Evolutionary conservation across 2,888 invertebrate genomes (phyloP).

Genomic region (Heteromyza rotundicornis): DNA sequence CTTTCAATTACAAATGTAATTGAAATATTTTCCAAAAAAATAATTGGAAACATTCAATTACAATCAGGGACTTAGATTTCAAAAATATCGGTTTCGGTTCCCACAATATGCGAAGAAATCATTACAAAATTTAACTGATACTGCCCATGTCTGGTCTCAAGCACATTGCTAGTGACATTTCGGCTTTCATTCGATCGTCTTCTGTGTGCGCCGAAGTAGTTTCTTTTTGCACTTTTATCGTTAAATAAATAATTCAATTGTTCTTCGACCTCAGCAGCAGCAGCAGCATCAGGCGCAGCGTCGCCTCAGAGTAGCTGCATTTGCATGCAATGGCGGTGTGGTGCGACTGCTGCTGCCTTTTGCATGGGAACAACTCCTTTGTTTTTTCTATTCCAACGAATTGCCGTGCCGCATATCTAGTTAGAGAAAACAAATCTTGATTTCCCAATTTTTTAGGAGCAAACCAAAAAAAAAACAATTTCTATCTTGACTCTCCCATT

Average conservation of each 20-base stretch:
- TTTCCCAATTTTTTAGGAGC: background rate
- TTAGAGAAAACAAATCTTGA: background rate
- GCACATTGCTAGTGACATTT: background rate
- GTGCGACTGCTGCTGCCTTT: background rate
- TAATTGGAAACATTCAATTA: too few relatives aligned
- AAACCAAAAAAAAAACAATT: background rate
- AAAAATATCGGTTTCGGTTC: too few relatives aligned
- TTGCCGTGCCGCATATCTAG: background rate
- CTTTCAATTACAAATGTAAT: too few relatives aligned
- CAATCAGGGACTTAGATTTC: too few relatives aligned
- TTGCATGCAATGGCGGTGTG: background rate
- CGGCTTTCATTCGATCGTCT: background rate
- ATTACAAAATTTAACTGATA: too few relatives aligned
- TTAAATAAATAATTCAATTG: slow-evolving; percentile 1
- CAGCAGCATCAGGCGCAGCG: background rate
- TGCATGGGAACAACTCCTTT: background rate
- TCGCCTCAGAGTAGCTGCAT: background rate
- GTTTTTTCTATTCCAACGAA: background rate
- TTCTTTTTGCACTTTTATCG: background rate
- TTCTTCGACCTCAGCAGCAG: background rate
- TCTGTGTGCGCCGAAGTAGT: background rate
- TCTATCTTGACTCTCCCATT: background rate
- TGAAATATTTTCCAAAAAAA: too few relatives aligned
- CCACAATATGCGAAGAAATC: too few relatives aligned
- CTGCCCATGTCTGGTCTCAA: too few relatives aligned